These are phyloP conservation scores for Cheirogaleus major DNA, from an alignment of 2,797 vertebrate species.

Conservation along the genomic window DNA sequence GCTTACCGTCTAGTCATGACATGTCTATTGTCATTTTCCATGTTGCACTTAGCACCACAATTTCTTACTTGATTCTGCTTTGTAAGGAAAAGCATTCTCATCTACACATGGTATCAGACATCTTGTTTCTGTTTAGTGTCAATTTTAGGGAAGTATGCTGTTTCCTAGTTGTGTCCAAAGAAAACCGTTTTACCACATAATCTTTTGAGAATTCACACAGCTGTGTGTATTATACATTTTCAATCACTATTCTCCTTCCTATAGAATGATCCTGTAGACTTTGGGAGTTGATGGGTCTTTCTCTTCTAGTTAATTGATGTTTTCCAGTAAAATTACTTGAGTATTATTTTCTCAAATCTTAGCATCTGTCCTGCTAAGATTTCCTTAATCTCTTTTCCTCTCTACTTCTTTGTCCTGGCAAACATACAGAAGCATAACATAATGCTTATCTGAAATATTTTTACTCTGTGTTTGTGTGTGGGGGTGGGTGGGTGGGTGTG, in stretches of 20 bases:
- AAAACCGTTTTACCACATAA: constrained; percentile 72
- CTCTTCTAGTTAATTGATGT: background rate
- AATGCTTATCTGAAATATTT: background rate
- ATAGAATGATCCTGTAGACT: constrained; percentile 44
- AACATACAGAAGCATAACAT: background rate
- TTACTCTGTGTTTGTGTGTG: background rate
- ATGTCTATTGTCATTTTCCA: background rate
- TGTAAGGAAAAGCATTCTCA: constrained; percentile 24
- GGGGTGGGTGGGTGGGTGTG: background rate
- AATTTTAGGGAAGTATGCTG: constrained; percentile 53
- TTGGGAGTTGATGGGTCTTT: background rate
- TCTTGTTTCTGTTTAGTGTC: constrained; percentile 60
- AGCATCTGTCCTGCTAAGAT: constrained; percentile 16
- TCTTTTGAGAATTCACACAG: constrained; percentile 76
- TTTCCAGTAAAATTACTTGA: constrained; percentile 57
- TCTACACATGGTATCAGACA: constrained; percentile 57
- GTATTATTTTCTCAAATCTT: constrained; percentile 21
- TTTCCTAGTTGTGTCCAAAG: constrained; percentile 76
- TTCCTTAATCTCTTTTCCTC: background rate
- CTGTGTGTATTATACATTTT: constrained; percentile 59
- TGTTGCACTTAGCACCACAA: background rate
- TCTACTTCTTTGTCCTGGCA: background rate
- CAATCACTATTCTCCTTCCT: constrained; percentile 74
- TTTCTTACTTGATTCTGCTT: background rate
- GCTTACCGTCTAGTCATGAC: background rate